Conservation (phyloP, 37 sponge, comb jelly and placozoan species). For the Ephydatia muelleri region DNA sequence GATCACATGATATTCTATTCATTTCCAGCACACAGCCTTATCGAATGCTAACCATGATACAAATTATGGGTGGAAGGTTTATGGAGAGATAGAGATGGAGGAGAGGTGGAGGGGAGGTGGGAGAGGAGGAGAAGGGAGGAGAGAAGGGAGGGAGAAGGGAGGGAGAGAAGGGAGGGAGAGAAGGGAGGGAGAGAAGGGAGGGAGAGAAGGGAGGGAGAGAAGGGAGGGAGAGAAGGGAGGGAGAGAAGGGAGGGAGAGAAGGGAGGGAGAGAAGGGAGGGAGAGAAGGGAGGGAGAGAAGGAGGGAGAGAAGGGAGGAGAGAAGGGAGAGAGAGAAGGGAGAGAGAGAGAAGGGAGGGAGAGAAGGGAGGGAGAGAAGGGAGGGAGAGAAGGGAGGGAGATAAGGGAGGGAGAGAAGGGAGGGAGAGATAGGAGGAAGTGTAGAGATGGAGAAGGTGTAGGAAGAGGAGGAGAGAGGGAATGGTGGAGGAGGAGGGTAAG, state of each 20-base stretch:
- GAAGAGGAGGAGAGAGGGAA: conserved; percentile 57
- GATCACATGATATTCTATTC: no score
- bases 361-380: conserved; percentile 92
- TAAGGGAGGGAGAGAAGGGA: conserved; percentile 23
- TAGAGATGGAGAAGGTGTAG: conserved; percentile 39
- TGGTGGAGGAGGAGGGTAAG: no score
- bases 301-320: no score
- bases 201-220: background rate
- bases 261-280: no score
- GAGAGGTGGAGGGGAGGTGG: no score
- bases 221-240: background rate
- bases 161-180: background rate
- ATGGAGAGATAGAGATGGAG: no score
- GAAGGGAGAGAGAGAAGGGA: conserved; percentile 10
- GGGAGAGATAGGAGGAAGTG: background rate
- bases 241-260: no score
- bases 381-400: conserved; percentile 51
- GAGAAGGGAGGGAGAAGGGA: background rate
- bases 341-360: conserved; percentile 70
- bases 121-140: no score
- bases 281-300: no score
- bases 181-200: background rate
- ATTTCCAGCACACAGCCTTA: no score
- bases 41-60: no score
- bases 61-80: no score